These are phyloP conservation scores for Acrossocheilus fasciatus DNA, from an alignment of 2,797 vertebrate species.

Conservation along the genomic window DNA sequence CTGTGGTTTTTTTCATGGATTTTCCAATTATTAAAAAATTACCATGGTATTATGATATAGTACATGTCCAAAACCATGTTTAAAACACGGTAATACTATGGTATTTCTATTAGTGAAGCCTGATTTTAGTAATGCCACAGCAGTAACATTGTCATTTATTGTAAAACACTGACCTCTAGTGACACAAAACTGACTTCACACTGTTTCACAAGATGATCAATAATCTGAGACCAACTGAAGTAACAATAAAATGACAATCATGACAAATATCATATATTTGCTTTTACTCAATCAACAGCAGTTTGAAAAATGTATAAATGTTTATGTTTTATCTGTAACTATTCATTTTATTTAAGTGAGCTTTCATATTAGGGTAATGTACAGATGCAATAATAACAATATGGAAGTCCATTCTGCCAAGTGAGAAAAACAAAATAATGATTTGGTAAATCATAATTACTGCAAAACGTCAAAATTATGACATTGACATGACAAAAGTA, in stretches of 20 bases:
- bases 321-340: not conserved
- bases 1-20: not conserved
- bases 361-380: not conserved
- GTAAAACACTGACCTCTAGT: constrained; percentile 34
- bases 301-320: not conserved
- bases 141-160: not conserved
- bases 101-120: not conserved
- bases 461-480: not conserved
- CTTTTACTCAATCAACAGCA: not conserved
- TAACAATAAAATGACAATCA: not conserved
- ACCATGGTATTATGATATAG: not conserved
- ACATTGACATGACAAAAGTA: not conserved
- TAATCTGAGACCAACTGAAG: not conserved
- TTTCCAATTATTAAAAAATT: not conserved
- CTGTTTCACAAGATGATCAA: not conserved
- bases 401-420: not conserved
- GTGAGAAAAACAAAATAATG: not conserved
- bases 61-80: not conserved
- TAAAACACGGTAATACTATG: not conserved
- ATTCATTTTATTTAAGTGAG: not conserved
- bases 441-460: not conserved
- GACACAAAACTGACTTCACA: not conserved
- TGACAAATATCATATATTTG: not conserved
- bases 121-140: no score
- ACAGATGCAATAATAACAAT: not conserved